Percentiles rank a stretch among this genome's conserved stretches.
These are phyloP conservation scores for Ommatoiulus sabulosus DNA, from an alignment of 2,888 invertebrate genomes.

Conservation along the genomic window DNA sequence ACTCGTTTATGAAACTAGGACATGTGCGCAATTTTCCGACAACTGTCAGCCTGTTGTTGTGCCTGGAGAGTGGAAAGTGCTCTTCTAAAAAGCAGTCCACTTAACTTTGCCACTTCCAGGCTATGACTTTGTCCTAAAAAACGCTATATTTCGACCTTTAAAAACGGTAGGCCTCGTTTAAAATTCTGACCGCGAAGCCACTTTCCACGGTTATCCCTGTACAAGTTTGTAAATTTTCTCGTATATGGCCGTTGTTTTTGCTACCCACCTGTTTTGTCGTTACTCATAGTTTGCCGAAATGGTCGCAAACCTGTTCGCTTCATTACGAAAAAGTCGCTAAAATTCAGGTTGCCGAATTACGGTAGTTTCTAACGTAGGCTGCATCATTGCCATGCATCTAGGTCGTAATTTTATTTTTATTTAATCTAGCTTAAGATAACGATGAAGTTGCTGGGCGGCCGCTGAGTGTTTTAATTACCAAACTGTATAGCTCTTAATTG, in stretches of 20 bases:
- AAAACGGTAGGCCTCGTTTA: slow-evolving; percentile 17
- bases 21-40: background rate
- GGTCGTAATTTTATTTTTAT: background rate
- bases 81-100: background rate
- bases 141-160: background rate
- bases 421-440: too few relatives aligned
- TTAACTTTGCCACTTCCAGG: background rate
- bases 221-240: background rate
- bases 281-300: background rate
- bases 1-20: background rate
- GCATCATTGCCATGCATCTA: background rate
- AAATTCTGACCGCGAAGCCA: background rate
- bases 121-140: background rate
- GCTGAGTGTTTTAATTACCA: background rate
- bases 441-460: too few relatives aligned
- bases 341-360: background rate
- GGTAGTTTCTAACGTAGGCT: background rate
- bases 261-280: background rate
- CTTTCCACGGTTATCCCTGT: background rate
- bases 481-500: background rate
- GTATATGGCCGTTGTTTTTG: background rate
- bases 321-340: background rate
- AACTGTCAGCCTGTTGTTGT: background rate
- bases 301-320: background rate
- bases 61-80: background rate